Evolutionary conservation across 2,797 vertebrate genomes (phyloP).

Genomic region (Mus minutoides): DNA sequence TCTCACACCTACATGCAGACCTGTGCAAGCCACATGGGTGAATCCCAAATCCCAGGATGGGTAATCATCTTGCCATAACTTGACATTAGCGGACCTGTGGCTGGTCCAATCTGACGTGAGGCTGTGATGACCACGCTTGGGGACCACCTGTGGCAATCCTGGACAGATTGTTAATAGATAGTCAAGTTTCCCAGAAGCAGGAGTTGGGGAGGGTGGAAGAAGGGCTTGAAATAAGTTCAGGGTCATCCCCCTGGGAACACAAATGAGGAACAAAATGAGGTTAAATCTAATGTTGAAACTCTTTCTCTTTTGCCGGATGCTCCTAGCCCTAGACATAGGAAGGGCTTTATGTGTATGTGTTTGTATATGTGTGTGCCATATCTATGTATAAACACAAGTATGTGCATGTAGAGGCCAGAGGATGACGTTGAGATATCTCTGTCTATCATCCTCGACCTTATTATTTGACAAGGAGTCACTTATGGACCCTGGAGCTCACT

Average conservation of each 20-base stretch:
- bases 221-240: not conserved
- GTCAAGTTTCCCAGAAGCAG: not conserved
- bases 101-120: fast-evolving
- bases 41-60: not conserved
- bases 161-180: not conserved
- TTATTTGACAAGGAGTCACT: not conserved
- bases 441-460: not conserved
- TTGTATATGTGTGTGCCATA: not conserved
- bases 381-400: not conserved
- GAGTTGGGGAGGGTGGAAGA: not conserved
- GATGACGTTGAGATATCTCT: not conserved
- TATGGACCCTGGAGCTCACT: not conserved
- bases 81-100: not conserved
- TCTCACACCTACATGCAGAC: not conserved
- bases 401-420: not conserved
- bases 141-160: not conserved
- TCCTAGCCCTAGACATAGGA: not conserved
- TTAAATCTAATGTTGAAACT: not conserved
- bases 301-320: not conserved
- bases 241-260: not conserved
- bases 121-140: not conserved
- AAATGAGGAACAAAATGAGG: not conserved
- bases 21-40: no score
- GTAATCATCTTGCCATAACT: not conserved
- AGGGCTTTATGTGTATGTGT: not conserved